These are phyloP conservation scores for Mesoligia furuncula DNA, from an alignment of 2,888 invertebrate species.

Conservation along the genomic window DNA sequence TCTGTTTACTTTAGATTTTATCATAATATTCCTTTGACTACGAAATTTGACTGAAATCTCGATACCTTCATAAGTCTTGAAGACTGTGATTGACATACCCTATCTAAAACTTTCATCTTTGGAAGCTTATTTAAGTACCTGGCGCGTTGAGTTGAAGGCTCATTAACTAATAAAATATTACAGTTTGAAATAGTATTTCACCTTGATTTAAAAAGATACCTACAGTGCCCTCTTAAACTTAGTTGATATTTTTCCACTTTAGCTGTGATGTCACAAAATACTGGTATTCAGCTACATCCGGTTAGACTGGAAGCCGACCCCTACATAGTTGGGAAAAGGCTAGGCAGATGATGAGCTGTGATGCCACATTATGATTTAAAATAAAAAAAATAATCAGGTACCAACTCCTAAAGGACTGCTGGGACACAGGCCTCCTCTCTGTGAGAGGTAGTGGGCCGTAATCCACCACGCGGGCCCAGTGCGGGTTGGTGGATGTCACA, in stretches of 20 bases:
- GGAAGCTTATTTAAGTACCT: conserved; percentile 7
- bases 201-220: not conserved
- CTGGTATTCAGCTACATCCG: too few relatives aligned
- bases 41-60: conserved; percentile 25
- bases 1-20: conserved; percentile 16
- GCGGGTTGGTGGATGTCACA: too few relatives aligned
- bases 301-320: too few relatives aligned
- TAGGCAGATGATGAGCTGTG: too few relatives aligned
- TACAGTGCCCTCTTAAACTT: not conserved
- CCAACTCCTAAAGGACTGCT: too few relatives aligned
- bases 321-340: too few relatives aligned
- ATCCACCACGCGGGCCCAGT: too few relatives aligned
- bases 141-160: not conserved
- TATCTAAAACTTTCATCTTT: conserved; percentile 13
- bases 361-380: too few relatives aligned
- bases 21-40: conserved; percentile 26
- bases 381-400: too few relatives aligned
- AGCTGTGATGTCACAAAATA: too few relatives aligned
- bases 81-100: conserved; percentile 15
- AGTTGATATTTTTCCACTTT: not conserved
- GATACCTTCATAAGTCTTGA: conserved; percentile 8
- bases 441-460: too few relatives aligned
- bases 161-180: not conserved
- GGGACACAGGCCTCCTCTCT: too few relatives aligned
- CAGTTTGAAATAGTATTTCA: not conserved